These are phyloP conservation scores for Astyanax mexicanus DNA, from an alignment of 2,797 vertebrate species.

Conservation along the genomic window DNA sequence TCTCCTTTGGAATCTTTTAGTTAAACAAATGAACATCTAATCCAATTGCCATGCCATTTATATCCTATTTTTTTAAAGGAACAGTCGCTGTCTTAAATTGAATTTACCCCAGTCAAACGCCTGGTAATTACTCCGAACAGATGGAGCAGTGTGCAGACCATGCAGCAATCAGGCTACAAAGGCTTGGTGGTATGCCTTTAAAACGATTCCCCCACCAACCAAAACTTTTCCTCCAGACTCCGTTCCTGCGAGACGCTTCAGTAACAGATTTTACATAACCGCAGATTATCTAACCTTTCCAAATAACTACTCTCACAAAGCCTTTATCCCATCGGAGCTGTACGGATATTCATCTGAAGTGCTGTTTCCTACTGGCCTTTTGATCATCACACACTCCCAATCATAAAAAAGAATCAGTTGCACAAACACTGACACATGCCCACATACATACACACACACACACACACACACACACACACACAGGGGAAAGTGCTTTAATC, in stretches of 20 bases:
- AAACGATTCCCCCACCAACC: background rate
- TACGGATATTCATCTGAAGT: background rate
- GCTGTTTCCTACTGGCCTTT: background rate
- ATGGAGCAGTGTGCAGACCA: background rate
- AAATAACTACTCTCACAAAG: conserved; percentile 1
- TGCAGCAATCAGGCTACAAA: background rate
- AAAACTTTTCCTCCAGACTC: background rate
- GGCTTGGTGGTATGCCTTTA: background rate
- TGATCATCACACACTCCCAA: background rate
- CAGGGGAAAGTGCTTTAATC: too few relatives aligned
- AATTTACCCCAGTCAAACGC: background rate
- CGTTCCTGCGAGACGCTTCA: background rate
- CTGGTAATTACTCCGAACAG: background rate
- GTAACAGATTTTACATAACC: background rate
- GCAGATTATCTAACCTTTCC: conserved; percentile 18
- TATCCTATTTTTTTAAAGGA: conserved; percentile 14
- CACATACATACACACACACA: background rate
- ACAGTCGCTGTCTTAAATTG: conserved; percentile 9
- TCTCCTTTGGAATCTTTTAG: conserved; percentile 15
- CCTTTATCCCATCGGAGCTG: background rate
- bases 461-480: too few relatives aligned
- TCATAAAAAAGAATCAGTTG: background rate
- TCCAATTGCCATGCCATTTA: conserved; percentile 40
- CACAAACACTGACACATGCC: background rate
- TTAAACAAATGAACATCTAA: conserved; percentile 46